Evolutionary conservation across 1,140 invertebrate genomes (phyloP), one percentile per base, ranked within the genome.

Genomic region (Mycetomoellerius zeteki): DNA sequence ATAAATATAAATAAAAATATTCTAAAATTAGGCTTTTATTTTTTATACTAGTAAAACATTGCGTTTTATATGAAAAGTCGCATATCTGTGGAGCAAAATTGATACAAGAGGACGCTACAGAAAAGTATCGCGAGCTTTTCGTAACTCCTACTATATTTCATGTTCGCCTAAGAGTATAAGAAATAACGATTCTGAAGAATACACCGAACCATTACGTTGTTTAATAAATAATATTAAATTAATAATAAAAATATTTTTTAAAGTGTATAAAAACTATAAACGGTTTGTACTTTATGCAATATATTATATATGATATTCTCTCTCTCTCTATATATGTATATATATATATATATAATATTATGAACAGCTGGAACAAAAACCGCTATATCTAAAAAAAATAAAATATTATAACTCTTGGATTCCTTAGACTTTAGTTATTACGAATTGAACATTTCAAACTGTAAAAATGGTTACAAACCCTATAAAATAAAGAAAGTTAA

Each of bases 41-140:
- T 24, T 47, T 0, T 62, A 30, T 21, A n/a, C 7, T 12, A 0
- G n/a, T 14, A 16, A 0, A 60, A 24, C 2, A 54, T n/a, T n/a
- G 5, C 27, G 10, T 27, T 50, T 81, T 80, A 54, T 12, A 19
- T 69, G 12, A 14, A 78, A 12, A 52, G 21, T 56, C 8, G 0
- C 2, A 3, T 86, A 80, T 75, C 69, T 0, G 12, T 27, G 10
- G 47, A 86, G 56, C 1, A 33, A 86, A 50, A 14, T 30, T 64
- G 33, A 71, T 58, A 64, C 71, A n/a, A 89, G 88, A 89, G 84
- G 88, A 82, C 88, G 71, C 76, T 33, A 50, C n/a, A 8, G 10
- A 58, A 85, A 58, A 24, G 52, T 19, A 8, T 1, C 1, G 12
- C 5, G 0, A 27, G 58, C n/a, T 52, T 21, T 33, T 21, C 12